Percentiles rank a stretch among this genome's conserved stretches.
Conservation (phyloP, 2,888 invertebrate species). For the Scaptomyza polygonia region DNA sequence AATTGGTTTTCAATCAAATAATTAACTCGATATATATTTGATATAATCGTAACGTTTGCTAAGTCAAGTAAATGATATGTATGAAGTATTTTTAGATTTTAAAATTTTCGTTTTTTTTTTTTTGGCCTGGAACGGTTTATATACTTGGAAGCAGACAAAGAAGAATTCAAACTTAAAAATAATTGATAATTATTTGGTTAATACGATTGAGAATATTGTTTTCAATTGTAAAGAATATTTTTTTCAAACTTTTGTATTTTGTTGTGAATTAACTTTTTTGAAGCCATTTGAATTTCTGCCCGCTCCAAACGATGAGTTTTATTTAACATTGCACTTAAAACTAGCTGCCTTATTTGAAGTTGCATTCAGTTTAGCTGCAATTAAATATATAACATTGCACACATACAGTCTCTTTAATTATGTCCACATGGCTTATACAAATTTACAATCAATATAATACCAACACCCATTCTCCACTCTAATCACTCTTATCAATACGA, state of each 20-base stretch:
- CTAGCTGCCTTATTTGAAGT: slow-evolving; percentile 14
- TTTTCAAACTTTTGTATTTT: neutral
- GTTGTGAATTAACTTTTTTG: neutral
- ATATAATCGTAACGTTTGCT: slow-evolving; percentile 29
- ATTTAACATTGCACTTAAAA: slow-evolving; percentile 5
- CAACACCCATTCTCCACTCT: neutral
- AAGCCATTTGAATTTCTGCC: slow-evolving; percentile 10
- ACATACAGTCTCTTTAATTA: slow-evolving; percentile 70
- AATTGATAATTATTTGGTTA: too few relatives aligned
- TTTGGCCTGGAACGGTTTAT: slow-evolving; percentile 14
- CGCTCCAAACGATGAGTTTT: slow-evolving; percentile 5
- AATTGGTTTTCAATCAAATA: slow-evolving; percentile 45
- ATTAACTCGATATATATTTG: slow-evolving; percentile 36
- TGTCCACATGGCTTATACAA: slow-evolving; percentile 58
- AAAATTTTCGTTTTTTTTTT: neutral
- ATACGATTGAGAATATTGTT: too few relatives aligned
- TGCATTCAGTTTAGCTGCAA: slow-evolving; percentile 35
- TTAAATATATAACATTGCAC: slow-evolving; percentile 68
- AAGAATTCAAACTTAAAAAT: neutral
- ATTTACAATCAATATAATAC: slow-evolving; percentile 37
- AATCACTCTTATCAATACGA: slow-evolving; percentile 26
- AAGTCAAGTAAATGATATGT: slow-evolving; percentile 55
- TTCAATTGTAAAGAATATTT: too few relatives aligned
- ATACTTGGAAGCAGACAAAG: slow-evolving; percentile 8
- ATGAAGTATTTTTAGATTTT: slow-evolving; percentile 17